A percentile compares a stretch with the other conserved stretches of the same genome.
phyloP scores from a whole-genome alignment of 2,113 vertebrate genomes.

The Boleophthalmus pectinirostris region DNA sequence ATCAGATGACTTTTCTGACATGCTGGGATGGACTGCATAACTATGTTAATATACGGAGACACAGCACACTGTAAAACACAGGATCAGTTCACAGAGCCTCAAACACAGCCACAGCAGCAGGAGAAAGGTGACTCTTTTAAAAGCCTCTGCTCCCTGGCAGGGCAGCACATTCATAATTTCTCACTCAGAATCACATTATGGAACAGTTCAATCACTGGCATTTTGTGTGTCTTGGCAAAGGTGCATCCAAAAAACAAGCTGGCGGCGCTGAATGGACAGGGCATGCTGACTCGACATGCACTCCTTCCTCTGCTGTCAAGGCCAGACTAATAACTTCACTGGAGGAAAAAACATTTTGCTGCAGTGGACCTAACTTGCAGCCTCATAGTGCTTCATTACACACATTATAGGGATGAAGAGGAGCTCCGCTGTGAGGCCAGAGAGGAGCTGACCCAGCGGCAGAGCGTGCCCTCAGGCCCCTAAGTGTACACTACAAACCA shows the following conservation, averaged over 20 bases:
- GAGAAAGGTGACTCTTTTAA: slow-evolving; percentile 47
- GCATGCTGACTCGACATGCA: slow-evolving; percentile 65
- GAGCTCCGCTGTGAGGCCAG: slow-evolving; percentile 39
- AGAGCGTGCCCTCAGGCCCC: slow-evolving; percentile 22
- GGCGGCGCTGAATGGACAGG: slow-evolving; percentile 41
- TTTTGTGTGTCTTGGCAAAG: slow-evolving; percentile 63
- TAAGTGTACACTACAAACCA: slow-evolving; percentile 1
- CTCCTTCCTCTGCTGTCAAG: slow-evolving; percentile 57
- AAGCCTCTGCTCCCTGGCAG: slow-evolving; percentile 33
- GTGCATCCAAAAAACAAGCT: slow-evolving; percentile 60
- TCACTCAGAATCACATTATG: slow-evolving; percentile 65
- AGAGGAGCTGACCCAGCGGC: slow-evolving; percentile 35
- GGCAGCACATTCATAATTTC: slow-evolving; percentile 59
- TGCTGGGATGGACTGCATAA: too few species aligned
- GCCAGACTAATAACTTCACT: slow-evolving; percentile 63
- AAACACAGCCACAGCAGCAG: slow-evolving; percentile 34
- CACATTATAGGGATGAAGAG: slow-evolving; percentile 59
- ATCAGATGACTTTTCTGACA: too few species aligned
- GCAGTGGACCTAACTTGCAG: slow-evolving; percentile 61
- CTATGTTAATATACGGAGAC: neutral
- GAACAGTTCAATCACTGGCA: slow-evolving; percentile 56
- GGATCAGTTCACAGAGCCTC: neutral
- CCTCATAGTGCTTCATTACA: slow-evolving; percentile 63
- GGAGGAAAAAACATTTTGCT: slow-evolving; percentile 70
- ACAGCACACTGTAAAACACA: neutral